Percentiles rank a stretch among this genome's conserved stretches.
Conservation (phyloP, 2,888 invertebrate species). For the Aphodius granarius region DNA sequence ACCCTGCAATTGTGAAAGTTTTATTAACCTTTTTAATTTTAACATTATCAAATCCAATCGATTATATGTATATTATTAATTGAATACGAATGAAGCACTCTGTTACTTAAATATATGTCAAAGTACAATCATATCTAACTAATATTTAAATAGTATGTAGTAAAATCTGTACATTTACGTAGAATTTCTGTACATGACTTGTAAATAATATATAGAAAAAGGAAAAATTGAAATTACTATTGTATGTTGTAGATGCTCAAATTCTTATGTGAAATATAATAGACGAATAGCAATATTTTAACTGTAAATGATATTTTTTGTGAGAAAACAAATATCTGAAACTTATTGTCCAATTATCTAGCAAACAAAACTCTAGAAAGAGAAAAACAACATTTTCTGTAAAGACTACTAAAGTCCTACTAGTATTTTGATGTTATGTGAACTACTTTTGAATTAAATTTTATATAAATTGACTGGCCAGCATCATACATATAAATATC, state of each 20-base stretch:
- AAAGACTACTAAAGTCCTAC: no score
- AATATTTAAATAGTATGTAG: not conserved
- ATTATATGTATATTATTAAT: not conserved
- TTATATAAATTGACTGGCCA: no score
- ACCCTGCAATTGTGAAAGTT: not conserved
- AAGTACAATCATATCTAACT: slow-evolving; percentile 4
- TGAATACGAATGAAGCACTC: not conserved
- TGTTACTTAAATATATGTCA: not conserved
- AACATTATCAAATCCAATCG: not conserved
- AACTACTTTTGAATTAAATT: no score
- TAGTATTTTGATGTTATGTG: no score
- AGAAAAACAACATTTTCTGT: no score
- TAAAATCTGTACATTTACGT: not conserved
- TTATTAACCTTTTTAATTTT: not conserved
- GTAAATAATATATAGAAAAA: not conserved
- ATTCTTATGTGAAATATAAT: not conserved
- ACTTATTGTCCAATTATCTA: not conserved
- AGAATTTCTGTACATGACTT: not conserved
- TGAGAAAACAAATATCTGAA: not conserved
- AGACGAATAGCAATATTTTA: slow-evolving; percentile 4
- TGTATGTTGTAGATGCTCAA: slow-evolving; percentile 11
- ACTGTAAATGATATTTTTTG: not conserved
- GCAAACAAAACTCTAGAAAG: no score
- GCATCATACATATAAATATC: no score
- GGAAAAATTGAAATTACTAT: not conserved